Evolutionary conservation across 2,888 invertebrate species (phyloP).

Genomic region (Scaptomyza cyrtandrae): DNA sequence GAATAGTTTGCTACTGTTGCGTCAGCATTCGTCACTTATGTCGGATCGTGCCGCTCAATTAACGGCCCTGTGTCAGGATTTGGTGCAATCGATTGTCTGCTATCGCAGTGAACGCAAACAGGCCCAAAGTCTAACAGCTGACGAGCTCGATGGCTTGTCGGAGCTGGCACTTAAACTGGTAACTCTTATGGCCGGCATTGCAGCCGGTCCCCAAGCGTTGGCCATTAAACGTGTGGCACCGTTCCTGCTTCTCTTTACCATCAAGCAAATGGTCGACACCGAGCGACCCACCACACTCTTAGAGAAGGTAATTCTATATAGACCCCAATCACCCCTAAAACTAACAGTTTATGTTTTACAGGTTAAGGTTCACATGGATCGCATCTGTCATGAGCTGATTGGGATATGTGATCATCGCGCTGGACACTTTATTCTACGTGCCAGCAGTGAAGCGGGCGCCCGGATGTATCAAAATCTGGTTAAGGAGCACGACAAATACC

Average conservation of each 20-base stretch:
- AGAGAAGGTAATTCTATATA: slow-evolving; percentile 73
- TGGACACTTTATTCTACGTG: slow-evolving; percentile 82
- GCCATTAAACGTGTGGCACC: slow-evolving; percentile 83
- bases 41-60: slow-evolving; percentile 83
- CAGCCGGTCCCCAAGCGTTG: slow-evolving; percentile 63
- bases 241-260: slow-evolving; percentile 80
- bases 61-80: slow-evolving; percentile 79
- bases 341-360: slow-evolving; percentile 32
- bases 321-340: background rate
- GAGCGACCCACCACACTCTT: slow-evolving; percentile 83
- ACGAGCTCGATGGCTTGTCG: slow-evolving; percentile 79
- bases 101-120: slow-evolving; percentile 82
- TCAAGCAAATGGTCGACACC: slow-evolving; percentile 82
- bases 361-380: slow-evolving; percentile 83
- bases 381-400: slow-evolving; percentile 82
- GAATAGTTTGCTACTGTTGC: slow-evolving; percentile 73
- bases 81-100: slow-evolving; percentile 82
- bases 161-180: slow-evolving; percentile 81
- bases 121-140: slow-evolving; percentile 62
- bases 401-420: slow-evolving; percentile 83
- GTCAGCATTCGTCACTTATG: slow-evolving; percentile 72
- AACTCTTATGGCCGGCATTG: slow-evolving; percentile 77
- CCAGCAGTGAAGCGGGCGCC: slow-evolving; percentile 83
- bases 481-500: slow-evolving; percentile 83
- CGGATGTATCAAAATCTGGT: slow-evolving; percentile 81